Evolutionary conservation across 1,140 invertebrate genomes (phyloP), one percentile per base, ranked within the genome.

Genomic region (Aphis gossypii): DNA sequence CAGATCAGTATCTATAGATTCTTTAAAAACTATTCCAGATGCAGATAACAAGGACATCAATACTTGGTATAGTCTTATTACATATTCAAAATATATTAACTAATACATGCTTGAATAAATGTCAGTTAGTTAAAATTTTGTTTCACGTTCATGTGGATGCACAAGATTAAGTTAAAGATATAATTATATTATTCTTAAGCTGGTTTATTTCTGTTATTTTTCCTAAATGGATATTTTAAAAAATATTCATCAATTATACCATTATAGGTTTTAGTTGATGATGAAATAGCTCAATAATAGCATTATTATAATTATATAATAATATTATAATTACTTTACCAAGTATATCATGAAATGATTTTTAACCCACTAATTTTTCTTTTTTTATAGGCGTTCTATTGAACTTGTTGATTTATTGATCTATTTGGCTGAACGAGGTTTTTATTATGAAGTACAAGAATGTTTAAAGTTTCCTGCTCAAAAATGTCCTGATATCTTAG

Each of bases 401-500:
- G 98, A 99, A 95, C 96, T 99, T 46, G 96, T 99, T 0, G 98
- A 99, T 95, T 95, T 98, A 20, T 95, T 99, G 51, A 95, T 99
- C 18, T 97, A 97, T 94, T 96, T 99, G 94, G 97, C 98, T 8
- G 99, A 99, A 94, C 96, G 97, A 94, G 98, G 98, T 9, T 97
- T 98, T 76, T 97, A 97, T 94, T 95, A 96, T 87, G 96, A 97
- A 95, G 97, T 99, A 5, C 97, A 98, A 94, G 99, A 99, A 94
- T 95, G 99, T 25, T 98, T 99, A 94, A 99, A 99, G 95, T 97
- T 98, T 95, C 98, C 99, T 1, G 96, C 99, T 21, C 97, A 98
- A 95, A 97, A 98, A 95, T 99, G 98, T 95, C 98, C 99, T 1
- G 99, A 99, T 95, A 97, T 99, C 35, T 96, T 99, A 25, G 96